These are phyloP conservation scores for Ataeniobius toweri DNA, from an alignment of 2,797 vertebrate genomes.

Conservation along the genomic window DNA sequence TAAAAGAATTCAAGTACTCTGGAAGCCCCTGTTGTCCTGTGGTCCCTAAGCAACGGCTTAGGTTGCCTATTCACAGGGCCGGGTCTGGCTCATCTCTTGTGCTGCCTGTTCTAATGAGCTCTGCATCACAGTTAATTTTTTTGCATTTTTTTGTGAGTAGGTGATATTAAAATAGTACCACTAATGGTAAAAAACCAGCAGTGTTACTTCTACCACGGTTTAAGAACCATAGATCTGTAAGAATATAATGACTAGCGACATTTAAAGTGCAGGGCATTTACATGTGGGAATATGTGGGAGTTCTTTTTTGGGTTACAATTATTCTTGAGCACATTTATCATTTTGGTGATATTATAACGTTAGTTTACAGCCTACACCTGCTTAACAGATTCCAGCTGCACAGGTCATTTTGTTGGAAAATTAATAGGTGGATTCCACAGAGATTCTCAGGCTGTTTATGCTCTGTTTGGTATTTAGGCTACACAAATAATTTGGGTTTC, in stretches of 20 bases:
- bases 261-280: conserved; percentile 28
- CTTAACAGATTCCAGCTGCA: conserved; percentile 64
- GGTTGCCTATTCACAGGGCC: not conserved
- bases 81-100: not conserved
- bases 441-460: conserved; percentile 60
- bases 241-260: conserved; percentile 20
- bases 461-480: conserved; percentile 61
- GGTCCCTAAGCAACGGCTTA: not conserved
- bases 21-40: not conserved
- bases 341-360: conserved; percentile 57
- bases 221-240: not conserved
- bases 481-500: conserved; percentile 59
- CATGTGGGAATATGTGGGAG: conserved; percentile 32
- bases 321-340: conserved; percentile 42
- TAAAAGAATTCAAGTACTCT: not conserved
- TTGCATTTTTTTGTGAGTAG: not conserved
- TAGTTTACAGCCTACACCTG: conserved; percentile 66
- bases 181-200: not conserved
- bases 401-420: conserved; percentile 50
- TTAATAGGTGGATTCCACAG: conserved; percentile 47
- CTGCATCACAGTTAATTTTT: not conserved
- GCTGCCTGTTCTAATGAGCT: not conserved
- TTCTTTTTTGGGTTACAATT: conserved; percentile 36
- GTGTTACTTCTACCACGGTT: not conserved
- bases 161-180: not conserved